A percentile compares a stretch with the other conserved stretches of the same genome.
Evolutionary conservation across 1,140 invertebrate species (phyloP).

Genomic region (Brachionus angularis): DNA sequence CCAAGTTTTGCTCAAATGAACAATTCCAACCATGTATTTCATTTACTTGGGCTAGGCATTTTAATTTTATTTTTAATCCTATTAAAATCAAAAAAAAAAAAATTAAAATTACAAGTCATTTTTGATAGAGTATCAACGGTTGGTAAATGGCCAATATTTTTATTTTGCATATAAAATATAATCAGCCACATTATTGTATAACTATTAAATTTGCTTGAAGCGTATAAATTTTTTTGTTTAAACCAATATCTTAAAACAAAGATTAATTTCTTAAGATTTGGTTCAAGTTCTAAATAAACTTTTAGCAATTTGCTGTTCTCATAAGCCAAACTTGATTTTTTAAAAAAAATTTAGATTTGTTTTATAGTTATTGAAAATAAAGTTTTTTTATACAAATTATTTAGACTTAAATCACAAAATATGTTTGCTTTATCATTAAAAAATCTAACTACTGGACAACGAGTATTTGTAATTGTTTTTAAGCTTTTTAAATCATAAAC

Average conservation of each 20-base stretch:
- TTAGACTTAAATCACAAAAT: conserved; percentile 34
- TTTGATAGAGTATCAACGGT: conserved; percentile 1
- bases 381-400: conserved; percentile 2
- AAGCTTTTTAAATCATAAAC: conserved; percentile 26
- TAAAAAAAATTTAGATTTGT: background rate
- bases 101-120: conserved; percentile 25
- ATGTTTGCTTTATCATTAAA: conserved; percentile 5
- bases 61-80: background rate
- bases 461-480: conserved; percentile 40
- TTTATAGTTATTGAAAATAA: background rate
- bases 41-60: background rate
- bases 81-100: background rate
- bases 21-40: conserved; percentile 42
- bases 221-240: conserved; percentile 41
- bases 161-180: conserved; percentile 12
- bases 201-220: conserved; percentile 23
- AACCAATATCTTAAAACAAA: conserved; percentile 42
- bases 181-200: conserved; percentile 40
- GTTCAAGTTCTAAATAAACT: background rate
- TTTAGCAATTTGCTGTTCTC: conserved; percentile 26
- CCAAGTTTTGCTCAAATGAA: conserved; percentile 16
- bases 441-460: conserved; percentile 37
- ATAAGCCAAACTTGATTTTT: conserved; percentile 4
- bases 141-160: background rate
- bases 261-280: background rate